These are phyloP conservation scores for Castor canadensis DNA, from an alignment of 2,113 vertebrate species.

Conservation along the genomic window DNA sequence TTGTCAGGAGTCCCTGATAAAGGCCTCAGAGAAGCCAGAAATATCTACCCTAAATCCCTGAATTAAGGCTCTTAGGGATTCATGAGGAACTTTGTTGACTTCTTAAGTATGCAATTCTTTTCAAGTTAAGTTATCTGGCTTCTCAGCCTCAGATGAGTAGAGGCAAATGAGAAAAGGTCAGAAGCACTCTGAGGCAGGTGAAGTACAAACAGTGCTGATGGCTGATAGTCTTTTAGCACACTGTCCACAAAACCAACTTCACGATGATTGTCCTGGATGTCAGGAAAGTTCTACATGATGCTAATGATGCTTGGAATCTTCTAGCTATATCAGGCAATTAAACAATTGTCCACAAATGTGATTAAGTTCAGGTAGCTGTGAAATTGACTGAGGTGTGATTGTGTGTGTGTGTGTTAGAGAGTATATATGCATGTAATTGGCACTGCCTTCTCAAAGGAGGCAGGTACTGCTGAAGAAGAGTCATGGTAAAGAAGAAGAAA, in stretches of 20 bases:
- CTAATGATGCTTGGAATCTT: slow-evolving; percentile 17
- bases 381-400: background rate
- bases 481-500: background rate
- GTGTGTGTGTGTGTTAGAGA: background rate
- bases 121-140: slow-evolving; percentile 21
- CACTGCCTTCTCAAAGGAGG: background rate
- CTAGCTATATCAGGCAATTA: background rate
- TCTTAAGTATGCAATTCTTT: slow-evolving; percentile 55
- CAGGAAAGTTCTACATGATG: background rate
- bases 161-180: slow-evolving; percentile 43
- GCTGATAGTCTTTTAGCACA: background rate
- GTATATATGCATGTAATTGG: background rate
- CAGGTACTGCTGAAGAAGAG: background rate
- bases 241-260: background rate
- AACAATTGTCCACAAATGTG: background rate
- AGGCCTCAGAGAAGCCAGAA: background rate
- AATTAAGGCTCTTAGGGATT: slow-evolving; percentile 23
- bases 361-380: background rate
- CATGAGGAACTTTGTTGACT: background rate
- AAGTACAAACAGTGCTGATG: background rate
- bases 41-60: background rate
- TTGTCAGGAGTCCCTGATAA: slow-evolving; percentile 48
- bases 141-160: slow-evolving; percentile 34
- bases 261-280: background rate
- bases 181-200: slow-evolving; percentile 39